Base-by-base conservation (phyloP, 2,113 vertebrate genomes). In the Peromyscus maniculatus region DNA sequence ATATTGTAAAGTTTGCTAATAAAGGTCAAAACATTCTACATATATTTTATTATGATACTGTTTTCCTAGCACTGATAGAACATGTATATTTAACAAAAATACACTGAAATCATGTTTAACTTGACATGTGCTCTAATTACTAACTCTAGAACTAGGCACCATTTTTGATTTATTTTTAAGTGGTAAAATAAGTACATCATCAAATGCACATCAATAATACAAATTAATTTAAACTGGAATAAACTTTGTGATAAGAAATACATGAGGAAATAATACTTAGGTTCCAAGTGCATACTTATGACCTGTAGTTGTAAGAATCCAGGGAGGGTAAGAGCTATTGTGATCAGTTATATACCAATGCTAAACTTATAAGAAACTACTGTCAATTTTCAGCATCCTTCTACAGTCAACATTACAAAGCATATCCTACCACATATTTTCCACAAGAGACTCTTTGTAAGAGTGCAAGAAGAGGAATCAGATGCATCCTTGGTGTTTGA, bases 281-380 rank as follows among this genome's bases (percentile, higher is more conserved):
- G 22, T 59, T 84, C 22, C 13, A 84, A 62, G 6, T 7, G 1
- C 5, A 16, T 16, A 39, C 21, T 21, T 83, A 83, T 43, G 13
- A 6, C n/a, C n/a, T 62, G 36, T 16, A 39, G 36, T 83, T 62
- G 3, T 43, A 84, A 43, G 22, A 84, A 64, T 17, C 11, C 24
- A 2, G 0, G 28, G 3, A 62, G 0, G 57, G 0, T 39, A 39
- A 83, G 6, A 39, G 57, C 16, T 39, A 57, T 3, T 57, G 13
- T 2, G 3, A 62, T 28, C 57, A 9, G 7, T 39, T 39, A 43
- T 57, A 79, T 7, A 19, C 74, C 17, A 28, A 74, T n/a, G 67
- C 2, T 49, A 33, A 49, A 43, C n/a, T 62, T 62, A 19, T 13
- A 80, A 75, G 15, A 26, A 64, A 59, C 21, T 86, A 84, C 28